Base-by-base conservation (phyloP, 1,140 invertebrate species). In the Drosophila cardini region DNA sequence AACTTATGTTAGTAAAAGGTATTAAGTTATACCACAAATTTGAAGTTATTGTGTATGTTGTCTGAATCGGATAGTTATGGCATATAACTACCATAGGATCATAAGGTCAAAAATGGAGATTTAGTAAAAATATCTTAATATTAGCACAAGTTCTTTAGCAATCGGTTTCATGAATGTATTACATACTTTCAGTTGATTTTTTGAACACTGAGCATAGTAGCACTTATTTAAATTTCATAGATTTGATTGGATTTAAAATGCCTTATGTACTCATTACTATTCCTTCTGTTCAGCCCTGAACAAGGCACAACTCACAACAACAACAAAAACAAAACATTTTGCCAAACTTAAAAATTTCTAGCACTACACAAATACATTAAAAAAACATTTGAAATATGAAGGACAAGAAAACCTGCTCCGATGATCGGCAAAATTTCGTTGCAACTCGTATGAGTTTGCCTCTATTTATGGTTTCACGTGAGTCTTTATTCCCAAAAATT, bases 391-490 rank as follows among this genome's bases (percentile, higher is more conserved):
- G 0, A 7, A 69, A 53, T 15, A 83, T 80, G 69, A 69, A 63
- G 21, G 26, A 68, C 10, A 18, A n/a, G 4, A 87, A 76, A 46
- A 36, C 72, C 0, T 21, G 58, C 0, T 53, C 71, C 21, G 83
- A 89, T 42, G 84, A 79, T n/a, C 65, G 72, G 0, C 83, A 89
- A 64, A 75, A 63, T 56, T 89, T 89, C 42, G 77, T 90, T 45
- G 62, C 84, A 18, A 84, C 80, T 16, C 80, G 77, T 4, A 78
- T 89, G 84, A 84, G 80, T 46, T 43, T 89, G 16, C 84, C 84
- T 5, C 80, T 89, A 0, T 89, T 80, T 42, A 89, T 89, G 84
- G 13, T 78, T 0, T 78, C 84, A 8, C 85, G 84, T 89, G 70
- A 70, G 80, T 42, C 10, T 5, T 5, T 4, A 13, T 13, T 4